A percentile compares a stretch with the other conserved stretches of the same genome.
These are phyloP conservation scores for Procapra przewalskii DNA, from an alignment of 2,113 vertebrate genomes.

Conservation along the genomic window DNA sequence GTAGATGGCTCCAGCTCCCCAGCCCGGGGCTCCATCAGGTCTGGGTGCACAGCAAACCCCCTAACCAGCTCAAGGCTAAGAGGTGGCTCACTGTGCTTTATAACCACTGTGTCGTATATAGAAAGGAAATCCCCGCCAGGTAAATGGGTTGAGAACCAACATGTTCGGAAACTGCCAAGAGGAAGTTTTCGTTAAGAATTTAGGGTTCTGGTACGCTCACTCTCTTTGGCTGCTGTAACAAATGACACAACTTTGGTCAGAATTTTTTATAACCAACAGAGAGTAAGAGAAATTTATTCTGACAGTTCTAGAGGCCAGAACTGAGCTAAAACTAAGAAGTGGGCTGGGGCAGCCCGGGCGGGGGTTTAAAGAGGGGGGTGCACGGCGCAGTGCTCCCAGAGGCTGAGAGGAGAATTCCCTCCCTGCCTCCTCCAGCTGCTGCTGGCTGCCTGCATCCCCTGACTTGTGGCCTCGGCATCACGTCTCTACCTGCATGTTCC, in stretches of 20 bases:
- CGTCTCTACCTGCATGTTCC: background rate
- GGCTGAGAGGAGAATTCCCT: accelerated
- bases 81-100: background rate
- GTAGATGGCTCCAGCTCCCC: accelerated
- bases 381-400: background rate
- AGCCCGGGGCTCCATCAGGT: too few relatives aligned
- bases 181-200: background rate
- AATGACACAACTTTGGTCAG: background rate
- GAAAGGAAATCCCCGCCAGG: background rate
- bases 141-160: background rate
- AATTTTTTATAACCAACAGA: background rate
- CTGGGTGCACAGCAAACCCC: background rate
- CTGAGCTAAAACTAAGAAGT: background rate
- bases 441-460: background rate
- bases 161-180: background rate
- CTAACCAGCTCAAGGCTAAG: background rate
- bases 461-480: background rate
- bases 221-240: background rate
- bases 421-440: background rate
- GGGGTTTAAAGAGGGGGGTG: background rate
- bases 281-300: background rate
- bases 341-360: accelerated
- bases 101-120: background rate
- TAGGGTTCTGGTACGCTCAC: background rate
- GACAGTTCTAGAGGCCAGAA: background rate